These are phyloP conservation scores for Stramonita haemastoma DNA, from an alignment of 2,888 invertebrate genomes.

Conservation along the genomic window DNA sequence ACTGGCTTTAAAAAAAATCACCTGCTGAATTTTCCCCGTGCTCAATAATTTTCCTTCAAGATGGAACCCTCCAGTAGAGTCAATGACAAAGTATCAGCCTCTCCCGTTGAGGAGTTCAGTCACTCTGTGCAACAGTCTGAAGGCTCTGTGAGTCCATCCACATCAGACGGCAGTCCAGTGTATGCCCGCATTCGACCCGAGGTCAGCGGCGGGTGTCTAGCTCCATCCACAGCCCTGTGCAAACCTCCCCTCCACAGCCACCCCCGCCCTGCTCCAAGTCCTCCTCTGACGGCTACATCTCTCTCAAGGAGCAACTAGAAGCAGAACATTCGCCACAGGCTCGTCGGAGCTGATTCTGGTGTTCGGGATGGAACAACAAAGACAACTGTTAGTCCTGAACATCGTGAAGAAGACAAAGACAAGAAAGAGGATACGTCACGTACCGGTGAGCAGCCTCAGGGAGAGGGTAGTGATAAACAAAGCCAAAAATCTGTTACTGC, in stretches of 20 bases:
- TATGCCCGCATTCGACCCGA: conserved; percentile 8
- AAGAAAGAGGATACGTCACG: background rate
- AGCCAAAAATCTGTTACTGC: background rate
- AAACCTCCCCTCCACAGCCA: background rate
- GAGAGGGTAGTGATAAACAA: background rate
- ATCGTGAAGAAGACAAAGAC: background rate
- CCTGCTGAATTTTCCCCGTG: background rate
- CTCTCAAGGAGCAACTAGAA: background rate
- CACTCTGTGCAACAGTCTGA: background rate
- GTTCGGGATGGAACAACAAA: background rate
- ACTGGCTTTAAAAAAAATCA: too few relatives aligned
- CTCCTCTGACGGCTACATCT: conserved; percentile 18
- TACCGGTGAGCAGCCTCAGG: background rate
- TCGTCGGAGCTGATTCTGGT: background rate
- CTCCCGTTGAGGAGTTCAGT: background rate
- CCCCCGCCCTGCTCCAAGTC: background rate
- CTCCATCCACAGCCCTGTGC: background rate
- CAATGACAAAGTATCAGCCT: background rate
- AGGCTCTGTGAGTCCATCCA: background rate
- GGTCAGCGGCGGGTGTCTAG: conserved; percentile 25
- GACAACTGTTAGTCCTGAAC: background rate
- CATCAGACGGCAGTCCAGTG: background rate
- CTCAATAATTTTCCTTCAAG: background rate
- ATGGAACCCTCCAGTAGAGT: background rate
- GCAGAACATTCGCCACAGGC: background rate